Base-by-base conservation (phyloP, 2,113 vertebrate species). In the Erythrocercus mccallii region DNA sequence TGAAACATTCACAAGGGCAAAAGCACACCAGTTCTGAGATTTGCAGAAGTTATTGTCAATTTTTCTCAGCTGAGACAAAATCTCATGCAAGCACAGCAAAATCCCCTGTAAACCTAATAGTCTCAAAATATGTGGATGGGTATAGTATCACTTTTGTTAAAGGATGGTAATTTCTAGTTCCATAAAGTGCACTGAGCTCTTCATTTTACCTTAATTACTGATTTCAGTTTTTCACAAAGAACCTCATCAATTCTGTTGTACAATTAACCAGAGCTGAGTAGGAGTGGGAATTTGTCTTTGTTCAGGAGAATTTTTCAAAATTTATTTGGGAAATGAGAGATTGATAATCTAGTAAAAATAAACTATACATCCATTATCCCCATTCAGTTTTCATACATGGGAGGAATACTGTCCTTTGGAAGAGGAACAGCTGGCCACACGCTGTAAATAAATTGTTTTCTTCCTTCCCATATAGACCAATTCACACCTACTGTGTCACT, bases 401-500 rank as follows among this genome's bases (percentile, higher is more conserved):
- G 16, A 86, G 7, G 11, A 79, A 58, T 40, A 11, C 6, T 38
- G 27, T 31, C 28, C 25, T 40, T 62, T 24, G 48, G 8, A 74
- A 31, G 4, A 58, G 5, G 11, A 91, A 45, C 2, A 44, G 4
- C 22, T 57, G 19, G n/a, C 13, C 11, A 62, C 11, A 50, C 2
- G 1, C 12, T 37, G 9, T 30, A 88, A 65, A 51, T 15, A 50
- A 66, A 64, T 44, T 10, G 8, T 8, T 38, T 24, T 60, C 47
- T 70, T 61, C 22, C 30, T 79, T 81, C 50, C 12, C 38, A 1
- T 48, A 20, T 3, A 23, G 16, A 57, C 6, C 4, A 80, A 40
- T 40, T 68, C 23, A 44, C 0, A 0, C 4, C 21, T 64, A 56
- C 7, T 6, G n/a, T 22, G n/a, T n/a, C 13, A 70, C 27, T 47